A percentile compares a stretch with the other conserved stretches of the same genome.
These are phyloP conservation scores for Magallana angulata DNA, from an alignment of 1,140 invertebrate genomes.

Conservation along the genomic window DNA sequence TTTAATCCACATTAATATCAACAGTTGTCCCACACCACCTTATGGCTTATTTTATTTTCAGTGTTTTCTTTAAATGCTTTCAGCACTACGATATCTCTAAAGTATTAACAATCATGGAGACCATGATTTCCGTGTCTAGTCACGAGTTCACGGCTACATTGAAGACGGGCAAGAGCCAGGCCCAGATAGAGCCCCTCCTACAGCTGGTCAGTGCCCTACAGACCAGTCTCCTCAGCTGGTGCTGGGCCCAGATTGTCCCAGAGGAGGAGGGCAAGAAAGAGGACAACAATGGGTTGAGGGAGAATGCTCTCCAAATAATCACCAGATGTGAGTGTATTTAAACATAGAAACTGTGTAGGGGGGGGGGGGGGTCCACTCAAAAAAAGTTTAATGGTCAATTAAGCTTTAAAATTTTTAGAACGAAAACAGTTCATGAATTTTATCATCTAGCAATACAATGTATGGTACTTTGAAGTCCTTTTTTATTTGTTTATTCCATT, in stretches of 20 bases:
- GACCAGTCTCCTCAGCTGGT: slow-evolving; percentile 74
- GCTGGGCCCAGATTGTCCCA: slow-evolving; percentile 70
- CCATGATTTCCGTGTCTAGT: slow-evolving; percentile 74
- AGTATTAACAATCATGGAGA: slow-evolving; percentile 75
- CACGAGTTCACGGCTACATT: slow-evolving; percentile 69
- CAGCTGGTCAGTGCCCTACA: slow-evolving; percentile 75
- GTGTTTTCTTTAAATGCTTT: slow-evolving; percentile 34
- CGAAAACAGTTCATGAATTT: no score
- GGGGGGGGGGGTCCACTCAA: no score
- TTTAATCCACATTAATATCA: no score
- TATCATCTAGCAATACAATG: no score
- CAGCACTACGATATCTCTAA: slow-evolving; percentile 71
- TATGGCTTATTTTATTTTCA: not conserved
- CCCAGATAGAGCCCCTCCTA: slow-evolving; percentile 74
- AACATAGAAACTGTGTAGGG: no score
- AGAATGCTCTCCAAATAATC: slow-evolving; percentile 60
- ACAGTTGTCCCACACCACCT: no score
- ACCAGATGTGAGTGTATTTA: slow-evolving; percentile 63
- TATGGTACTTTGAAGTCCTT: no score
- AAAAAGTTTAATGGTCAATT: no score
- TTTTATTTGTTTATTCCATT: no score
- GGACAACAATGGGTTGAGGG: slow-evolving; percentile 53
- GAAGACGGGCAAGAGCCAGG: slow-evolving; percentile 57
- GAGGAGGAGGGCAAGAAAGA: slow-evolving; percentile 41
- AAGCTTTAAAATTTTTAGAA: no score